Conservation (phyloP, 2,888 invertebrate genomes). For the Erebia palarica region DNA sequence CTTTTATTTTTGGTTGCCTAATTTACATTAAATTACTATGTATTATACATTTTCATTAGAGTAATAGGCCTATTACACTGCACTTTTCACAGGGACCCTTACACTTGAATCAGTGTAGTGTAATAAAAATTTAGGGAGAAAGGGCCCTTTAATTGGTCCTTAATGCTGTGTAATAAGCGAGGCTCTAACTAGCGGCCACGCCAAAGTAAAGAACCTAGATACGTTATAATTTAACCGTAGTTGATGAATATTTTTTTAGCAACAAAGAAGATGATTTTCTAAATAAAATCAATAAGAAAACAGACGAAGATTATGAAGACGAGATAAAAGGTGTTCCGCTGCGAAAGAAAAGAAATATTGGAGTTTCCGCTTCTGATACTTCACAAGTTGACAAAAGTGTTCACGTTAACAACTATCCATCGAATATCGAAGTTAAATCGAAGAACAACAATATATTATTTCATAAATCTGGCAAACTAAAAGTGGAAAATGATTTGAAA, state of each 20-base stretch:
- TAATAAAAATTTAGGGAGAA: too few species aligned
- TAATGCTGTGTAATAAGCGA: too few species aligned
- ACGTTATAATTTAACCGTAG: too few species aligned
- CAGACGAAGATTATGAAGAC: constrained; percentile 64
- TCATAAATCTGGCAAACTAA: background rate
- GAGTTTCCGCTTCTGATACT: constrained; percentile 15
- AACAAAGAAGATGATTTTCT: constrained; percentile 35
- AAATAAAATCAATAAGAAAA: constrained; percentile 40
- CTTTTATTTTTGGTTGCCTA: too few species aligned
- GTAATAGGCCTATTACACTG: background rate
- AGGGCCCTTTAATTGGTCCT: too few species aligned
- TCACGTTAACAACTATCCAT: constrained; percentile 3
- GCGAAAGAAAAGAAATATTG: constrained; percentile 51
- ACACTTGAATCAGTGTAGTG: too few species aligned
- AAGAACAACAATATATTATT: background rate
- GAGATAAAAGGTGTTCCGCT: constrained; percentile 63
- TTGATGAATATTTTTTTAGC: constrained; percentile 24
- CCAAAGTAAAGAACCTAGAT: too few species aligned
- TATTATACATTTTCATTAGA: background rate
- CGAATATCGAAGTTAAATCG: background rate
- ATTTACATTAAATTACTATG: too few species aligned
- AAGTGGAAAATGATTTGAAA: background rate
- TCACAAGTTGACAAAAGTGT: background rate
- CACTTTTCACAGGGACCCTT: too few species aligned
- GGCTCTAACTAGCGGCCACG: too few species aligned